Evolutionary conservation across 2,797 vertebrate genomes (phyloP).

Genomic region (Leptoclinus maculatus): DNA sequence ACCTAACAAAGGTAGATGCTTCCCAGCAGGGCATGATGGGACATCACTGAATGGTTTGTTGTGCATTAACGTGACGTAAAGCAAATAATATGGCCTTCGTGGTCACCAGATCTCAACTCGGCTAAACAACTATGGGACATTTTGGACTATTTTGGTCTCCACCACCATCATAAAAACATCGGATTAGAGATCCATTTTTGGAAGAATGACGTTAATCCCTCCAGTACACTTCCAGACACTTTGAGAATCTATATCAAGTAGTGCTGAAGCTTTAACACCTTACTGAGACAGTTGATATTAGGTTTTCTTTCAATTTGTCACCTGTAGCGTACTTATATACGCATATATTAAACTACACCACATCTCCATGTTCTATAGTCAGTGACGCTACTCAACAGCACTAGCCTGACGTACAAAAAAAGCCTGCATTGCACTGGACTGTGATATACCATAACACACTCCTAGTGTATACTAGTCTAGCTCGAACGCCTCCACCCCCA

Average conservation of each 20-base stretch:
- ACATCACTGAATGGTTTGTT: neutral
- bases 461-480: neutral
- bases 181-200: neutral
- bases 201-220: neutral
- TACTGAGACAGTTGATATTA: neutral
- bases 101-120: neutral
- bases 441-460: neutral
- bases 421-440: neutral
- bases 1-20: neutral
- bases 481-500: conserved; percentile 9
- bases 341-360: neutral
- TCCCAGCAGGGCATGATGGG: neutral
- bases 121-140: neutral
- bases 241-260: neutral
- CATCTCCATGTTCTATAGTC: neutral
- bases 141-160: neutral
- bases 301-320: neutral
- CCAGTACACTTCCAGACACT: neutral
- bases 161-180: neutral
- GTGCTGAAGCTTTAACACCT: neutral
- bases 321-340: neutral
- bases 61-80: neutral
- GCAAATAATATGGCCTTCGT: neutral
- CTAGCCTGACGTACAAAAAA: neutral
- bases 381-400: neutral